Evolutionary conservation across 1,140 invertebrate genomes (phyloP).

Genomic region (Drosophila rufa): DNA sequence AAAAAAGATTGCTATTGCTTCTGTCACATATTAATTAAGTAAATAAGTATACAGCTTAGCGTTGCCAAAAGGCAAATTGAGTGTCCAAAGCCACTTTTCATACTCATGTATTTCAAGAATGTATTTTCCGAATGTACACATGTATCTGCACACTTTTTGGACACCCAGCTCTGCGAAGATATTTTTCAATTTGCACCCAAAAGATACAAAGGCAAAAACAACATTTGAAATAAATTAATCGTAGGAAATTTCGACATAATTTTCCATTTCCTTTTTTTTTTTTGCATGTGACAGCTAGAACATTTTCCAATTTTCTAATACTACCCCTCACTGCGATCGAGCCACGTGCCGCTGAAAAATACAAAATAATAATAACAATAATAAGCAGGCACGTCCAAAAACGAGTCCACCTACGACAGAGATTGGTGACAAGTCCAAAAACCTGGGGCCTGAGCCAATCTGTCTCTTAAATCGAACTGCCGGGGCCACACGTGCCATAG

Average conservation of each 20-base stretch:
- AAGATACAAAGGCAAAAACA: not conserved
- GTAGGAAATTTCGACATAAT: slow-evolving; percentile 7
- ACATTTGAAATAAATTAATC: slow-evolving; percentile 33
- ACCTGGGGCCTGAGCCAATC: slow-evolving; percentile 34
- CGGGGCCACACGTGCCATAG: slow-evolving; percentile 48
- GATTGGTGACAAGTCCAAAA: slow-evolving; percentile 37
- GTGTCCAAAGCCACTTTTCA: not conserved
- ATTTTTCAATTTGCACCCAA: slow-evolving; percentile 26
- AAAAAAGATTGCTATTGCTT: no score
- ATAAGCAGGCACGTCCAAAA: slow-evolving; percentile 42
- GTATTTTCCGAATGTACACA: slow-evolving; percentile 7
- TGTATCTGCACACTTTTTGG: slow-evolving; percentile 9
- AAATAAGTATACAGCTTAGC: slow-evolving; percentile 24
- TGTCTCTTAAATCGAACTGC: slow-evolving; percentile 14
- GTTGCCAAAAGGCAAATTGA: slow-evolving; percentile 4
- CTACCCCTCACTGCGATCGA: slow-evolving; percentile 15
- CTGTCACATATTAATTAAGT: not conserved
- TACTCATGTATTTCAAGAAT: not conserved
- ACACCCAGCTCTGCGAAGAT: slow-evolving; percentile 7
- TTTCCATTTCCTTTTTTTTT: not conserved
- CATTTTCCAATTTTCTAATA: slow-evolving; percentile 41
- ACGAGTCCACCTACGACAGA: slow-evolving; percentile 42
- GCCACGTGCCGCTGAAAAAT: slow-evolving; percentile 27
- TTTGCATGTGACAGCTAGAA: slow-evolving; percentile 31
- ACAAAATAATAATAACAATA: slow-evolving; percentile 19